A percentile compares a stretch with the other conserved stretches of the same genome.
phyloP scores from a whole-genome alignment of 2,888 invertebrate genomes.

The Lithophane semibrunnea region DNA sequence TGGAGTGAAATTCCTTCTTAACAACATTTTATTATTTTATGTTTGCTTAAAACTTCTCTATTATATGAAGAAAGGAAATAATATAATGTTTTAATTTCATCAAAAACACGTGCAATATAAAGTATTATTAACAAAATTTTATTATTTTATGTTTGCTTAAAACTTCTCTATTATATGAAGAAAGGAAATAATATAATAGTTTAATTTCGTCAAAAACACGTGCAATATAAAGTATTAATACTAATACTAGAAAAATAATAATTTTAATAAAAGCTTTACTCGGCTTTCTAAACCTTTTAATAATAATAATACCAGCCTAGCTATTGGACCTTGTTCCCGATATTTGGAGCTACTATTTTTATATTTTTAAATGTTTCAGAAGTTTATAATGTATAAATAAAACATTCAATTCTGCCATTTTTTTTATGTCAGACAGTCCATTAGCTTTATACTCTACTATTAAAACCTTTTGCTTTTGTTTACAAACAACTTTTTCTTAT shows the following conservation, averaged over 20 bases:
- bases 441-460: background rate
- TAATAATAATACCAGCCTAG: too few species aligned
- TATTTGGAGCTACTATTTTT: too few species aligned
- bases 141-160: background rate
- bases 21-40: background rate
- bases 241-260: too few species aligned
- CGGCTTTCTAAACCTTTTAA: too few species aligned
- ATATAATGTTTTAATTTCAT: too few species aligned
- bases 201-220: too few species aligned
- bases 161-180: background rate
- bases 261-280: too few species aligned
- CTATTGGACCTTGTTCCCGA: too few species aligned
- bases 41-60: background rate
- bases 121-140: background rate
- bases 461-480: slow-evolving; percentile 31
- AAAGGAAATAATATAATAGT: too few species aligned
- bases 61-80: too few species aligned
- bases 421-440: background rate
- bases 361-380: background rate
- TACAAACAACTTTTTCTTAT: slow-evolving; percentile 14
- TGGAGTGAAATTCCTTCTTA: background rate
- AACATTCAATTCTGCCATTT: background rate
- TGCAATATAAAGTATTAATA: too few species aligned
- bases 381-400: background rate
- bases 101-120: too few species aligned